Evolutionary conservation across 2,888 invertebrate species (phyloP).

Genomic region (Trissolcus brochymenae): DNA sequence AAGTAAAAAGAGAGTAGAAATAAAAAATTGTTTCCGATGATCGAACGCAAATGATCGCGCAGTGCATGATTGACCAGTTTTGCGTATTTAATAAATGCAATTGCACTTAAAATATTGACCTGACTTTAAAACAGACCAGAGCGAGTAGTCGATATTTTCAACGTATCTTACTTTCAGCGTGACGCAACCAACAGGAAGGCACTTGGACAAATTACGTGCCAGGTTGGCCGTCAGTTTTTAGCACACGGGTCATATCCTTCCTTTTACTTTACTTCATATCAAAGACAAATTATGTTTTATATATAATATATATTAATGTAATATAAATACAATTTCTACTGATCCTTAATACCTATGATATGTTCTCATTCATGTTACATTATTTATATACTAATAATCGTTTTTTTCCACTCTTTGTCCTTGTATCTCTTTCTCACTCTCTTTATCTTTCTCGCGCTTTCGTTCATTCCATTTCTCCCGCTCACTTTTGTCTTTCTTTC

Average conservation of each 20-base stretch:
- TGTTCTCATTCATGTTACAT: conserved; percentile 74
- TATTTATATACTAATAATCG: conserved; percentile 61
- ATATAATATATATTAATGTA: conserved; percentile 43
- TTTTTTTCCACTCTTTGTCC: conserved; percentile 15
- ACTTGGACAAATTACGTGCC: conserved; percentile 76
- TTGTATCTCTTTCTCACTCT: conserved; percentile 40
- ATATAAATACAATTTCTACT: conserved; percentile 61
- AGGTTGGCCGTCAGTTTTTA: conserved; percentile 71
- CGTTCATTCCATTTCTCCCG: conserved; percentile 33
- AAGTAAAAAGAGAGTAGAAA: conserved; percentile 10
- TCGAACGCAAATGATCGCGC: conserved; percentile 25
- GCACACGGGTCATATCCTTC: conserved; percentile 68
- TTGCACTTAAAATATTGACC: conserved; percentile 56
- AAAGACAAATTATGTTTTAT: conserved; percentile 61
- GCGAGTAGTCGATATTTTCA: conserved; percentile 49
- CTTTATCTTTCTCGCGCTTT: conserved; percentile 25
- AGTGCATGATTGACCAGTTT: conserved; percentile 44
- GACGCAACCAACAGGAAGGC: conserved; percentile 75
- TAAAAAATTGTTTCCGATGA: conserved; percentile 22
- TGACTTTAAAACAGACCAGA: conserved; percentile 52
- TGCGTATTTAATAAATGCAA: conserved; percentile 52
- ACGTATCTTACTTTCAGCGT: conserved; percentile 65
- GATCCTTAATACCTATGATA: conserved; percentile 73
- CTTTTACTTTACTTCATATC: conserved; percentile 58
- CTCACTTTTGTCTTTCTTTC: conserved; percentile 22